Evolutionary conservation across 2,888 invertebrate genomes (phyloP), one percentile per base, ranked within the genome.

Genomic region (Eutolmus rufibarbis): DNA sequence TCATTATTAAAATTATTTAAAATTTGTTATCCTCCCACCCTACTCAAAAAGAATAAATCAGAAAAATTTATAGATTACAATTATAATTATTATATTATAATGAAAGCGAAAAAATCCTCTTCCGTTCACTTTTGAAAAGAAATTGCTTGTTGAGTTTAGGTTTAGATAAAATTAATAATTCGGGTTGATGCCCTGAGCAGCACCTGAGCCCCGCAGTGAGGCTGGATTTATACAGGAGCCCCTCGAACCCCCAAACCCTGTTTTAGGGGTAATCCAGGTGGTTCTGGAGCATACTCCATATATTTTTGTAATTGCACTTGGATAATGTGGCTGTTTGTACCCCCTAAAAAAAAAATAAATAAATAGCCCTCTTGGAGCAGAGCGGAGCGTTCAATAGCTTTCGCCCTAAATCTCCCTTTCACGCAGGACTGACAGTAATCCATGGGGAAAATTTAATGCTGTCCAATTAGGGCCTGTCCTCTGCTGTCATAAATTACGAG

Each of bases 381-480:
- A 16, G 43, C 1, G 34, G 74, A 85, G 31, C 34, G 85, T 85
- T 85, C 85, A 74, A 85, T 85, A 85, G 79, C 79, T 19, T 40
- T 66, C 74, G 12, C 78, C 28, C 79, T 87, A 87, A 87, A 87
- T 87, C 87, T 87, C 66, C 87, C 78, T 74, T 66, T 79, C 74
- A 79, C 87, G 66, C 74, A 82, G 81, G 40, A 87, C 66, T 87
- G 87, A 82, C 87, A 87, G 81, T 87, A 87, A 87, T 87, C 81
- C 87, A 82, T 74, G 87, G 74, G 82, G 87, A 82, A 87, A 87
- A 87, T 87, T 87, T 87, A 87, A 87, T 87, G 87, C 87, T 82
- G 87, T 81, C 87, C 87, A 87, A 87, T 87, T 87, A 82, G 66
- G 87, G 87, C 66, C 43, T 81, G 78, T 87, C 82, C 87, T 74